Base-by-base conservation (phyloP, 2,113 vertebrate genomes). In the Gopherus evgoodei region DNA sequence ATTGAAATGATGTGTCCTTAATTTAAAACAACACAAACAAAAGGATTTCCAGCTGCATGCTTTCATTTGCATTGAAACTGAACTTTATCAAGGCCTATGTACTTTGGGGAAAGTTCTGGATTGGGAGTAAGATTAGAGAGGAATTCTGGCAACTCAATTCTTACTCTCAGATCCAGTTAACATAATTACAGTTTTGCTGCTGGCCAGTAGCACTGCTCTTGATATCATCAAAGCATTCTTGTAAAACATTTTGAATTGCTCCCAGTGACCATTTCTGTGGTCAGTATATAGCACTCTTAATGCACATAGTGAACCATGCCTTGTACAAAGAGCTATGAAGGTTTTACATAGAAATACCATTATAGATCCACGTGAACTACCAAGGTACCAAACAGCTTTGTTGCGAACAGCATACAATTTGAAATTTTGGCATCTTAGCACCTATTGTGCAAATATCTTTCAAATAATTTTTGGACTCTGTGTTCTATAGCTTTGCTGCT, bases 101-200 rank as follows among this genome's bases (percentile, higher is more conserved):
- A 94, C 94, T 89, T 91, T 96, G 86, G 89, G 92, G 94, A 72
- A 42, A 84, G 95, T 91, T 92, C 95, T 97, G 96, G 94, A 96
- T 94, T 0, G 89, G 59, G 87, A 59, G 31, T 91, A 89, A 95
- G 86, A 90, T 0, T 12, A 92, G 87, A 62, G 93, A 96, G 93
- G 94, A 97, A 91, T 95, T 97, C 95, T 96, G 96, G 95, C 96
- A 95, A 86, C 88, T 95, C 92, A 95, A 75, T 27, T 88, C 96
- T 82, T 89, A 78, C 93, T 96, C 94, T 96, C 86, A 87, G 83
- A 87, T 96, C 97, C 94, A 97, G 90, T 93, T 92, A 92, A 72
- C 88, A 27, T 97, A 97, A 97, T 97, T 95, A 96, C 57, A 96
- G 91, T 88, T 93, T 94, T 97, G 94, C 94, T 97, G 94, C 95